Percentiles rank a stretch among this genome's conserved stretches.
Evolutionary conservation across 2,113 vertebrate species (phyloP).

Genomic region (Rallus limicola): DNA sequence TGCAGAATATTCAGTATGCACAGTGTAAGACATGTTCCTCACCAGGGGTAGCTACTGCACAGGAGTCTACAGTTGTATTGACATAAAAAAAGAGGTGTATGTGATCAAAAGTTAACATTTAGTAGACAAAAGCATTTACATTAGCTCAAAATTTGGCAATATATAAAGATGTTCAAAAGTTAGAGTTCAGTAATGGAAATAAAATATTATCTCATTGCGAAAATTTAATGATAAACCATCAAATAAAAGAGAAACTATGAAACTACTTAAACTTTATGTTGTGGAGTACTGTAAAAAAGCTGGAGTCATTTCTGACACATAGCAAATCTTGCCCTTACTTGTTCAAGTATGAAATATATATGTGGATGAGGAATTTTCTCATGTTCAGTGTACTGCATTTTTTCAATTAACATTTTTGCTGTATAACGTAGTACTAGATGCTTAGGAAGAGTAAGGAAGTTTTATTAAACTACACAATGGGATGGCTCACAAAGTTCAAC

Average conservation of each 20-base stretch:
- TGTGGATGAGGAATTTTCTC: background rate
- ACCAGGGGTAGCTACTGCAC: background rate
- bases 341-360: background rate
- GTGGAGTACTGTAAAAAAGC: background rate
- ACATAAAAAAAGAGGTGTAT: background rate
- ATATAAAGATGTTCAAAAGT: background rate
- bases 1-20: background rate
- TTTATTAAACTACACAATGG: background rate
- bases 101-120: background rate
- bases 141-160: background rate
- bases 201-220: background rate
- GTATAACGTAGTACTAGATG: background rate
- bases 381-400: background rate
- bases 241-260: rapidly evolving
- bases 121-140: background rate
- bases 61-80: background rate
- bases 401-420: background rate
- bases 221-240: background rate
- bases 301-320: background rate
- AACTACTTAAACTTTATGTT: background rate
- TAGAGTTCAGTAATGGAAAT: background rate
- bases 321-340: background rate
- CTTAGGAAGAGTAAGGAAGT: background rate
- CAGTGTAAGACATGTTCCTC: background rate
- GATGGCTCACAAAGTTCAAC: background rate